These are phyloP conservation scores for Aradophagus sp. DNA, from an alignment of 1,140 invertebrate species.

Conservation along the genomic window DNA sequence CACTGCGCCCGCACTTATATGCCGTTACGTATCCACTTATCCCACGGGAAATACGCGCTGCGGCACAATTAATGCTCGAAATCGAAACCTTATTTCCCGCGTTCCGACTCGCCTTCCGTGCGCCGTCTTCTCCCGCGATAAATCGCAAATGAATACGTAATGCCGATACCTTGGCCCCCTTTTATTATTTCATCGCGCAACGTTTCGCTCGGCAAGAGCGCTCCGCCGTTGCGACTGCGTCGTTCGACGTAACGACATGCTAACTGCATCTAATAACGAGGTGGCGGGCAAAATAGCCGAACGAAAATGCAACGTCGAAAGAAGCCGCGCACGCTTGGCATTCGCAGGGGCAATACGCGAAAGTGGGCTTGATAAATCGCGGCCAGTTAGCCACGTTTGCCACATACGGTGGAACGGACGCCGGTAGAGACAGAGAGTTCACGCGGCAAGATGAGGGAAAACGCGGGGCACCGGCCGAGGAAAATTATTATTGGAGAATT, in stretches of 20 bases:
- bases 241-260: too few relatives aligned
- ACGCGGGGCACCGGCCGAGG: slow-evolving; percentile 44
- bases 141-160: slow-evolving; percentile 73
- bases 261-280: too few relatives aligned
- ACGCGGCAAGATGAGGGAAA: slow-evolving; percentile 42
- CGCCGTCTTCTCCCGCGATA: slow-evolving; percentile 15
- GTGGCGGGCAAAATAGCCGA: slow-evolving; percentile 33
- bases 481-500: slow-evolving; percentile 74
- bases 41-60: slow-evolving; percentile 69
- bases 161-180: slow-evolving; percentile 44
- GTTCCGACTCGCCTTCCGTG: slow-evolving; percentile 37
- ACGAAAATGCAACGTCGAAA: slow-evolving; percentile 30
- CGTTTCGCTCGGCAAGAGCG: too few relatives aligned
- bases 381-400: slow-evolving; percentile 70
- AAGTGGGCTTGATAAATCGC: slow-evolving; percentile 70
- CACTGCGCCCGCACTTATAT: slow-evolving; percentile 52
- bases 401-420: slow-evolving; percentile 63
- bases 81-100: slow-evolving; percentile 72
- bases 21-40: slow-evolving; percentile 57
- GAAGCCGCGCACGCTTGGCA: slow-evolving; percentile 39
- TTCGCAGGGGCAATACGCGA: slow-evolving; percentile 58
- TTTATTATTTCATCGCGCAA: too few relatives aligned
- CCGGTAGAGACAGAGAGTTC: slow-evolving; percentile 39
- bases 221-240: slow-evolving; percentile 19
- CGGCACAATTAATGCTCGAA: slow-evolving; percentile 69